A percentile compares a stretch with the other conserved stretches of the same genome.
Conservation (phyloP, 2,797 vertebrate species). For the Fundulus diaphanus region DNA sequence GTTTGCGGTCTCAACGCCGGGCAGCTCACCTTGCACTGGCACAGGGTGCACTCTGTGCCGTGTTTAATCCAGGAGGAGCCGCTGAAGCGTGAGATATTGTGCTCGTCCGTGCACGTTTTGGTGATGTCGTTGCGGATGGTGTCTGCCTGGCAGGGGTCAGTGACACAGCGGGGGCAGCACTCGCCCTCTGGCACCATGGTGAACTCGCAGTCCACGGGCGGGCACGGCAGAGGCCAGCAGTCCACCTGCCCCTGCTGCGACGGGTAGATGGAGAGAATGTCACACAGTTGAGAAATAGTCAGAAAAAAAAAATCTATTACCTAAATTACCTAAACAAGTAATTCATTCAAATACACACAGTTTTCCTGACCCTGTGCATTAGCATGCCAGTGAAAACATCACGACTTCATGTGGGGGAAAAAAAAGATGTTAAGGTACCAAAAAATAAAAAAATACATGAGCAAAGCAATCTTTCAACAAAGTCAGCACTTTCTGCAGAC, state of each 20-base stretch:
- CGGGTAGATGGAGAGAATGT: constrained; percentile 15
- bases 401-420: constrained; percentile 34
- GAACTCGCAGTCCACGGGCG: constrained; percentile 93
- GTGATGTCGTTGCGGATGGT: constrained; percentile 95
- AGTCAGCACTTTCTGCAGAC: constrained; percentile 56
- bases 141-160: constrained; percentile 94
- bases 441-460: constrained; percentile 68
- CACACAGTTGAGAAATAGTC: constrained; percentile 1
- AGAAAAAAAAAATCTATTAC: constrained; percentile 18
- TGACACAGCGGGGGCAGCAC: constrained; percentile 93
- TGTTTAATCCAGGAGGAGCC: constrained; percentile 98
- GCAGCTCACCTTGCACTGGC: constrained; percentile 94
- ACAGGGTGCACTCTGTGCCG: constrained; percentile 96
- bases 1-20: constrained; percentile 21
- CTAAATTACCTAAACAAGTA: constrained; percentile 35
- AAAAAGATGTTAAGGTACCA: constrained; percentile 48
- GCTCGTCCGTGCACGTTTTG: constrained; percentile 95
- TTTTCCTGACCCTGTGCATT: constrained; percentile 60
- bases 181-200: constrained; percentile 92
- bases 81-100: constrained; percentile 91
- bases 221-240: constrained; percentile 96
- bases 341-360: constrained; percentile 49
- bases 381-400: constrained; percentile 49
- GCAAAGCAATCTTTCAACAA: constrained; percentile 46
- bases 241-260: constrained; percentile 95